Conservation (phyloP, 2,888 invertebrate species). For the Isotomurus palustris region DNA sequence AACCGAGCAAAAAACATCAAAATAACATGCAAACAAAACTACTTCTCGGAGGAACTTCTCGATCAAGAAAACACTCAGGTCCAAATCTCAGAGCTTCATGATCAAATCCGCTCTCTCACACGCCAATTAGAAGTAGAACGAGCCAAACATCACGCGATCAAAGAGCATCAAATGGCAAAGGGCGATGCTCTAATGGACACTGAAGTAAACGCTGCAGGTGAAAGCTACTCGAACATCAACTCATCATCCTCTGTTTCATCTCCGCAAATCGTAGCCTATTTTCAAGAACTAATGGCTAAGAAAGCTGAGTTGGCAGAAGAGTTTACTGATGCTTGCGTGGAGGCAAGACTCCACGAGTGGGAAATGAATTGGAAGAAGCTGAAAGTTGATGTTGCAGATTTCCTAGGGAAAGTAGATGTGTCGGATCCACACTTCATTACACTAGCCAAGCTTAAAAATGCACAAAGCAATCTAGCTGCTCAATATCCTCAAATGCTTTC, state of each 20-base stretch:
- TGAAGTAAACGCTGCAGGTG: not conserved
- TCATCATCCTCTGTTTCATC: no score
- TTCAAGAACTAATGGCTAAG: conserved; percentile 8
- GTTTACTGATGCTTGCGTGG: conserved; percentile 4
- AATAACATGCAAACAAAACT: conserved; percentile 22
- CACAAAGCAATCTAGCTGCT: conserved; percentile 11
- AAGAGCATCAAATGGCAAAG: conserved; percentile 8
- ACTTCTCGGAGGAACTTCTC: conserved; percentile 24
- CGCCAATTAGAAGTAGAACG: conserved; percentile 20
- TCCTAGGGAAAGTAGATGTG: conserved; percentile 21
- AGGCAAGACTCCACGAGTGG: conserved; percentile 20
- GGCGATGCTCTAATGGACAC: not conserved
- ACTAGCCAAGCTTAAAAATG: conserved; percentile 24
- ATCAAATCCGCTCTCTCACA: conserved; percentile 13
- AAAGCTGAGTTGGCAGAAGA: conserved; percentile 1
- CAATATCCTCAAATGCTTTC: conserved; percentile 2
- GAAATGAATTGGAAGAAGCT: conserved; percentile 20
- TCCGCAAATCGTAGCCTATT: conserved; percentile 12
- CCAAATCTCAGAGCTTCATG: conserved; percentile 18
- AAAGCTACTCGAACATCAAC: conserved; percentile 5
- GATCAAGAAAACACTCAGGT: conserved; percentile 10
- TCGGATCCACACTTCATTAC: conserved; percentile 16
- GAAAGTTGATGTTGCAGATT: conserved; percentile 24
- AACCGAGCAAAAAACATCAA: conserved; percentile 73
- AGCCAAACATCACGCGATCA: conserved; percentile 12